Base-by-base conservation (phyloP, 2,888 invertebrate species). In the Drosophila antonietae region DNA sequence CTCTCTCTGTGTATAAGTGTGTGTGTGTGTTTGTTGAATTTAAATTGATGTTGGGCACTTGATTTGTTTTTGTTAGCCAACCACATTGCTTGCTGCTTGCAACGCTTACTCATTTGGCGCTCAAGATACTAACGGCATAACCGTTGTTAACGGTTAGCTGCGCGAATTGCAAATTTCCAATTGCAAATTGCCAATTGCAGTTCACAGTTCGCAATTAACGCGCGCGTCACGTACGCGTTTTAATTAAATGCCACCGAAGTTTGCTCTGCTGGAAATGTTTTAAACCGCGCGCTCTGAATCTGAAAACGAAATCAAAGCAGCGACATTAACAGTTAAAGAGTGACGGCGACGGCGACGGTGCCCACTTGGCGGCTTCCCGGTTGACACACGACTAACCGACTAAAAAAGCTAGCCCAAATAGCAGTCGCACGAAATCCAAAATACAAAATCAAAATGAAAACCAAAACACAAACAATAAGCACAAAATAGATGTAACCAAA, bases 371-470 rank as follows among this genome's bases (percentile, higher is more conserved):
- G 83, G 91, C 79, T 89, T 81, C 88, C 86, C 89, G 90, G 90
- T 86, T 90, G 90, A 89, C 89, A 85, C 82, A 89, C 91, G 90
- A 91, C 90, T 91, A 89, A 91, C 87, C 80, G 80, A 71, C 88
- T 75, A 74, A 78, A 74, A 74, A 78, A 80, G 70, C 78, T 79
- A 73, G 81, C 86, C 76, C 77, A 74, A 62, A 75, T 64, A 73
- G 62, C 67, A 64, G 64, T 62, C 62, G 65, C 64, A 71, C 73
- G 70, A 68, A 73, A 71, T 66, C 35, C 69, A 55, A 78, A 68
- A 75, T 64, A 47, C 52, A 68, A 65, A 68, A 55, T 68, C 57
- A 60, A 61, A 66, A 46, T 35, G 57, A 57, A 57, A 68, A 78
- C 47, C 33, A 68, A 62, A 61, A 68, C 57, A 59, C 47, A 56